These are phyloP conservation scores for Athene noctua DNA, from an alignment of 2,113 vertebrate genomes.

Conservation along the genomic window DNA sequence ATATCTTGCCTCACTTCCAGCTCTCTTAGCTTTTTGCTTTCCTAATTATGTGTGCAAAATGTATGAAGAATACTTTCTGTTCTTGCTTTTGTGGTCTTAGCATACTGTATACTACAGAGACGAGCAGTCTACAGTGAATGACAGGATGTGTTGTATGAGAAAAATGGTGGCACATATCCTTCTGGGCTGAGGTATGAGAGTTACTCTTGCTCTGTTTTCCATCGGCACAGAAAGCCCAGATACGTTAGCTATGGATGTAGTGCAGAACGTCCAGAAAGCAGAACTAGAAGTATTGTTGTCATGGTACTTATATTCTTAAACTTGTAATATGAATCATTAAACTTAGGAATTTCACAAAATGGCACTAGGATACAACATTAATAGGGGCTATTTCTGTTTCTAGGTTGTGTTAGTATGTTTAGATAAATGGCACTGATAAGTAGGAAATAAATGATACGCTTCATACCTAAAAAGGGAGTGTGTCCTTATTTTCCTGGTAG, in stretches of 20 bases:
- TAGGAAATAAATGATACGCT: not conserved
- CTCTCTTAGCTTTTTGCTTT: not conserved
- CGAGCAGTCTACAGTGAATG: not conserved
- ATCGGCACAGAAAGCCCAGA: not conserved
- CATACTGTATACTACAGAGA: not conserved
- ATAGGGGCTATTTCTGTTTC: not conserved
- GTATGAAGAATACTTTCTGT: not conserved
- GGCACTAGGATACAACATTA: not conserved
- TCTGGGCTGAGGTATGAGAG: not conserved
- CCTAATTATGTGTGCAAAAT: not conserved
- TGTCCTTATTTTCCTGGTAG: not conserved
- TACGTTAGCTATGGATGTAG: not conserved
- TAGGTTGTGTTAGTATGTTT: not conserved
- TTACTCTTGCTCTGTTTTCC: not conserved
- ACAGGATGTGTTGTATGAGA: not conserved
- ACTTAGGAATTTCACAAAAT: not conserved
- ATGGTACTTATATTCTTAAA: not conserved
- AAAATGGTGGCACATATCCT: not conserved
- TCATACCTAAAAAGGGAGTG: not conserved
- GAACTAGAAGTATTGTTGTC: not conserved
- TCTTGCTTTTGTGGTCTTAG: not conserved
- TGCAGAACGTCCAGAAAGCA: not conserved
- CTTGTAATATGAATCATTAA: not conserved
- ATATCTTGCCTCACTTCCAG: not conserved
- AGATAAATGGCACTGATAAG: not conserved